Evolutionary conservation across 2,888 invertebrate genomes (phyloP), one percentile per base, ranked within the genome.

Genomic region (Drosophila borealis): DNA sequence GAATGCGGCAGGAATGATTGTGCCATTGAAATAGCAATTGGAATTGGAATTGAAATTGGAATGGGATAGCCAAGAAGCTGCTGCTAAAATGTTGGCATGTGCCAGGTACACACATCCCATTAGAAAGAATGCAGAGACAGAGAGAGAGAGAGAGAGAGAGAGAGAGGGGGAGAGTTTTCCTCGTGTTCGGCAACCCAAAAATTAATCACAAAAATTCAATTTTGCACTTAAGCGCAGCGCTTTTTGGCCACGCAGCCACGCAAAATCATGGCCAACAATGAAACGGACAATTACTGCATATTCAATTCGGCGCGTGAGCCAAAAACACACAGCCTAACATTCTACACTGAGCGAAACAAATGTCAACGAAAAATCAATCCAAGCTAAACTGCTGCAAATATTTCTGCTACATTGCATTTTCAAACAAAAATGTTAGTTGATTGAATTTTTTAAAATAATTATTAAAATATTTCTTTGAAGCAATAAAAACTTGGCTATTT

Each of bases 261-360:
- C 53, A 61, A 65, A 81, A 84, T 87, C 83, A 81, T 85, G 85
- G 64, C 74, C 76, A 81, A 83, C 85, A 85, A 88, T 79, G 76
- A 88, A 82, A 64, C 72, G 57, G 57, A 63, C 76, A 83, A 85
- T 83, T 88, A 87, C 75, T 78, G 87, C 78, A 87, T 87, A 88
- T 73, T 74, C 70, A 81, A 81, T 84, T 69, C 56, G 48, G 59
- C 64, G 70, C 74, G 64, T 74, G 74, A 69, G 65, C 50, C 73
- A 42, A 45, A 53, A 6, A 45, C 14, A 44, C 14, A 49, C 17
- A 45, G 8, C 29, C n/a, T 25, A 42, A 19, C 36, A 21, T 6
- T 14, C 14, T 53, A 61, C 74, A 76, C 74, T 55, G 72, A n/a
- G 33, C 54, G 45, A 51, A 71, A 66, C 0, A n/a, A 33, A 33